Evolutionary conservation across 2,113 vertebrate genomes (phyloP).

Genomic region (Stomatorhinus ivindoensis): DNA sequence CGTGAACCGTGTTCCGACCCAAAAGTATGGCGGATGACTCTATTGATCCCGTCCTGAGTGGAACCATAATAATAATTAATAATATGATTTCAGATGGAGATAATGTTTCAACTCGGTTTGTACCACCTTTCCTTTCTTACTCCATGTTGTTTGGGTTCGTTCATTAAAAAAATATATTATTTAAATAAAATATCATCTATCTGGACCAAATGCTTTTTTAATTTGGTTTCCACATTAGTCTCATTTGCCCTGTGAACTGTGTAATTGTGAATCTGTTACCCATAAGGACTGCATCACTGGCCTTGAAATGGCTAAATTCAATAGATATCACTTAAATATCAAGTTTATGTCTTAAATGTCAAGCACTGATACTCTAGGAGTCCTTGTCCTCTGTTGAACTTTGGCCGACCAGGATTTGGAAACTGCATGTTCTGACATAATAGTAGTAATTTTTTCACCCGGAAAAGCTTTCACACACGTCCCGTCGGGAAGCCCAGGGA

Average conservation of each 20-base stretch:
- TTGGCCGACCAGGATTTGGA: background rate
- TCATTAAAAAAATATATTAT: background rate
- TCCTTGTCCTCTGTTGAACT: background rate
- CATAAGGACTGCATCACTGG: background rate
- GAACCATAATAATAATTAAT: conserved; percentile 6
- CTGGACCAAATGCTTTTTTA: background rate
- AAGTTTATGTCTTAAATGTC: background rate
- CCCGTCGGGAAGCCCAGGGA: background rate
- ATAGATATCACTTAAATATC: background rate
- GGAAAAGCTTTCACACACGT: background rate
- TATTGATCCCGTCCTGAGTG: background rate
- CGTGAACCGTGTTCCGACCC: conserved; percentile 15
- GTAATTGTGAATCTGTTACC: background rate
- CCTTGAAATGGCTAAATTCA: background rate
- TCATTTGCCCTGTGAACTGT: background rate
- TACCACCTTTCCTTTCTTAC: background rate
- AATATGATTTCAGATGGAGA: conserved; percentile 13
- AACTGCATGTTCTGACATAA: background rate
- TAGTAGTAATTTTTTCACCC: background rate
- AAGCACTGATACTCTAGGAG: background rate
- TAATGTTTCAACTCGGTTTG: background rate
- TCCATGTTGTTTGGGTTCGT: background rate
- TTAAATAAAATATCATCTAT: background rate
- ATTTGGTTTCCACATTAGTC: background rate
- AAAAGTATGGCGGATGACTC: background rate